Conservation (phyloP, 1,140 invertebrate species). For the Camponotus pennsylvanicus region DNA sequence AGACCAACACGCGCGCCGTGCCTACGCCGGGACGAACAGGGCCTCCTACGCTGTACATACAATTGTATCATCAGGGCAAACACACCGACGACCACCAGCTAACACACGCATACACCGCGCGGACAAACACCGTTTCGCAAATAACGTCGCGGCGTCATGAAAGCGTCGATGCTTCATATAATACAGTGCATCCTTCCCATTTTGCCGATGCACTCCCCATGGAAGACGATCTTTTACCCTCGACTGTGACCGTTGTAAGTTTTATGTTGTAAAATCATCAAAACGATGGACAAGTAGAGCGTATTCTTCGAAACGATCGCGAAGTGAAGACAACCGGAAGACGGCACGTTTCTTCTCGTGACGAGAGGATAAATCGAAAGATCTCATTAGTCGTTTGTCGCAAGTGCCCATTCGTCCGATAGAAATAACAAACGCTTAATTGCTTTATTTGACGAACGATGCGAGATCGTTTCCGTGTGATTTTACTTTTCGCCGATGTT, state of each 20-base stretch:
- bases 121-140: conserved; percentile 69
- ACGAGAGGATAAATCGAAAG: neutral
- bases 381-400: conserved; percentile 10
- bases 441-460: neutral
- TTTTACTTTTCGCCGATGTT: neutral
- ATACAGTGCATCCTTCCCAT: neutral
- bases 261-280: neutral
- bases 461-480: neutral
- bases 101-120: conserved; percentile 42
- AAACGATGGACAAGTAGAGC: neutral
- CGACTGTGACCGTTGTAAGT: neutral
- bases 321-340: neutral
- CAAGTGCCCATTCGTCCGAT: neutral
- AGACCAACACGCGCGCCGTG: conserved; percentile 56
- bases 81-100: conserved; percentile 74
- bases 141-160: conserved; percentile 60
- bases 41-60: conserved; percentile 71
- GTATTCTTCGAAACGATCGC: neutral
- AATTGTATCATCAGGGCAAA: conserved; percentile 80
- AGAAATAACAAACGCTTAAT: conserved; percentile 27
- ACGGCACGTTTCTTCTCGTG: neutral
- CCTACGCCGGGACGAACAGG: conserved; percentile 48
- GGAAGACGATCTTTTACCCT: neutral
- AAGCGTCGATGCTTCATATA: conserved; percentile 44
- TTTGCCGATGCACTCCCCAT: neutral